Conservation (phyloP, 92 coral and sea anemone genomes). For the Umimayanthus kanabou region DNA sequence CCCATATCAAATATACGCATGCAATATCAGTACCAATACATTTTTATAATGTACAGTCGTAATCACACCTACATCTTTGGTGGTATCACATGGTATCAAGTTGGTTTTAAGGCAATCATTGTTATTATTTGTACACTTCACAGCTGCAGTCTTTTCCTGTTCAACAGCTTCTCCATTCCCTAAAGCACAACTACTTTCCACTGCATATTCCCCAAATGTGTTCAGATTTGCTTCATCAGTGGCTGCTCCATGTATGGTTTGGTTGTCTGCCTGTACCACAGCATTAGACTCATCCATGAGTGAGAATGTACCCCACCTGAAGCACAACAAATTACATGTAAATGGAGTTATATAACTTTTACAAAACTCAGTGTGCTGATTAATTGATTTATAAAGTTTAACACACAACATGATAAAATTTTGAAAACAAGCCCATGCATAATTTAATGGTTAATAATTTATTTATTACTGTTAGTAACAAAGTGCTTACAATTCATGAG, state of each 20-base stretch:
- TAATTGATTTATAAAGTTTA: too few species aligned
- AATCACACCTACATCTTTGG: constrained; percentile 4
- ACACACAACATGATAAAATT: too few species aligned
- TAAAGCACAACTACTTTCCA: neutral
- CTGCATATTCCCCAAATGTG: neutral
- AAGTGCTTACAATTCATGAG: too few species aligned
- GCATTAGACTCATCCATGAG: constrained; percentile 8
- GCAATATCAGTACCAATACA: neutral
- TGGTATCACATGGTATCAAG: neutral
- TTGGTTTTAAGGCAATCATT: constrained; percentile 11
- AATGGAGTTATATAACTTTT: neutral
- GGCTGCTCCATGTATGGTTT: neutral
- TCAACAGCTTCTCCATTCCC: neutral
- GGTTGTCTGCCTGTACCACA: neutral
- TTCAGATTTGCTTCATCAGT: neutral
- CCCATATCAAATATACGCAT: neutral
- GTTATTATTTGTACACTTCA: constrained; percentile 18
- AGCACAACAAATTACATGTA: neutral
- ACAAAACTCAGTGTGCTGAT: neutral
- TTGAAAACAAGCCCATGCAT: too few species aligned
- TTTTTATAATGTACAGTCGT: neutral
- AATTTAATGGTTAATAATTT: too few species aligned
- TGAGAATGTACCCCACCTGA: neutral
- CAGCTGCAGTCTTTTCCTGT: neutral
- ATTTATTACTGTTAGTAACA: too few species aligned